Base-by-base conservation (phyloP, 2,797 vertebrate genomes). In the Cyprinella venusta region DNA sequence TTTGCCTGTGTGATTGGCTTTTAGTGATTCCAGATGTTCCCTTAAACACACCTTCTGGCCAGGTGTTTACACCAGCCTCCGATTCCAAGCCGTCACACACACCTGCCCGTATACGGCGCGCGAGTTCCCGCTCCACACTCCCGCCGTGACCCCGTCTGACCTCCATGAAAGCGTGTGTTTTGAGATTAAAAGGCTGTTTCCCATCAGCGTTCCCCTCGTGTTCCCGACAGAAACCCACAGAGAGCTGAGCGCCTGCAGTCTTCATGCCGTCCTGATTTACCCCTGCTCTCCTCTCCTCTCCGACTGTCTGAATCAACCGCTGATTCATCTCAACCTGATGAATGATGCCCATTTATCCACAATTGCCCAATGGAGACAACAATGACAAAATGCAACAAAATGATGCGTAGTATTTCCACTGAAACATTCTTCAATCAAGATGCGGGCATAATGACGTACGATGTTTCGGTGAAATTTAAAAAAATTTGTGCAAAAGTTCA, bases 151-250 rank as follows among this genome's bases (percentile, higher is more conserved):
- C 74, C 82, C 65, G 42, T 81, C 70, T 85, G 80, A 80, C 72
- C 76, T 67, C 18, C 40, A 70, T 71, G 82, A 87, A 67, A 81
- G 74, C 69, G 30, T 65, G 63, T 85, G 82, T 64, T 82, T 85
- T 84, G 75, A 85, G 79, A 85, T 86, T 64, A 85, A 83, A 87
- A 74, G 71, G 56, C 80, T 75, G 72, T 87, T 84, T 84, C 86
- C 87, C 52, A 72, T 82, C 64, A 79, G 72, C 40, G 5, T 61
- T 71, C 42, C 56, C 50, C 42, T 33, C 13, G 30, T 10, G 24
- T 85, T 85, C 84, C 72, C 65, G 79, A 81, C 72, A 81, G 71
- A 70, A 74, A 71, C 76, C 76, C 76, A 78, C 69, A 19, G 75
- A 78, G 82, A 78, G 75, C 81, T 10, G 68, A 59, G 48, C n/a